Percentiles rank a stretch among this genome's conserved stretches.
Conservation (phyloP, 2,888 invertebrate genomes). For the Aspidapion aeneum region DNA sequence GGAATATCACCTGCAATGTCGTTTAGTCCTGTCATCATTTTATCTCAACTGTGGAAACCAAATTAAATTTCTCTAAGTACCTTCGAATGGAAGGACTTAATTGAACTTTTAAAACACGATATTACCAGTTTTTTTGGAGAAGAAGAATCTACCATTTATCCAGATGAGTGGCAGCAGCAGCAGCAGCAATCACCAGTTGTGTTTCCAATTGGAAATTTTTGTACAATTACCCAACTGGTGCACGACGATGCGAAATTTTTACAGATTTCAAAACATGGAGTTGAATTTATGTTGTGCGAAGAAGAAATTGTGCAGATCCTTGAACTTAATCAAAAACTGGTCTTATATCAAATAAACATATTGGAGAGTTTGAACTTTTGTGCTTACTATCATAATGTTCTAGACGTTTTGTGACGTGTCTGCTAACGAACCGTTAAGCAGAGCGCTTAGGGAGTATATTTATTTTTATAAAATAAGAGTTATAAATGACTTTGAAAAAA, state of each 20-base stretch:
- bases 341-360: not conserved
- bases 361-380: not conserved
- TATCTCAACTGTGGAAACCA: not conserved
- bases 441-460: not conserved
- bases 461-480: too few relatives aligned
- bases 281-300: not conserved
- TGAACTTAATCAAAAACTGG: too few relatives aligned
- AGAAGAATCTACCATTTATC: too few relatives aligned
- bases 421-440: not conserved
- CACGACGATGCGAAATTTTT: slow-evolving; percentile 5
- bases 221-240: not conserved
- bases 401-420: not conserved
- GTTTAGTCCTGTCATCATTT: not conserved
- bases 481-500: not conserved
- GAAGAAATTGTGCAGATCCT: too few relatives aligned
- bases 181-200: not conserved
- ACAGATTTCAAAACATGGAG: not conserved
- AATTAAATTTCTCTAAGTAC: not conserved
- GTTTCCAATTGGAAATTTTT: slow-evolving; percentile 2
- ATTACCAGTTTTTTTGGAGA: too few relatives aligned
- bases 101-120: not conserved
- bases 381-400: not conserved
- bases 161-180: too few relatives aligned
- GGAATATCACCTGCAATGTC: not conserved
- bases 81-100: not conserved